These are phyloP conservation scores for Caenorhabditis sp. DNA, from an alignment of 2,888 invertebrate genomes.

Conservation along the genomic window DNA sequence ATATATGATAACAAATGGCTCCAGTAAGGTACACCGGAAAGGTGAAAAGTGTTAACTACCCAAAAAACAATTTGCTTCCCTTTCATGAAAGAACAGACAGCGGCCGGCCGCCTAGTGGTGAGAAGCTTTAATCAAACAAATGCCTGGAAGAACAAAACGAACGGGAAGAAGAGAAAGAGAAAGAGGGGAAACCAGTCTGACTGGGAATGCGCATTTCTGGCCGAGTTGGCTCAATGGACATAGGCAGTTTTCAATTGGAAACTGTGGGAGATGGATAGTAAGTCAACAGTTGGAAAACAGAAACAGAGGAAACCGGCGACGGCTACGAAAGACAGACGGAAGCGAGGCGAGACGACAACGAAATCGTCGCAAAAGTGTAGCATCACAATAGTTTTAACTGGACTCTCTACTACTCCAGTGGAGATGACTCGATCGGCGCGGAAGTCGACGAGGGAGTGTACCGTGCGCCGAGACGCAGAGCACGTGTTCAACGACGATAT, in stretches of 20 bases:
- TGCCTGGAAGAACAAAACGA: background rate
- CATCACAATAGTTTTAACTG: slow-evolving; percentile 57
- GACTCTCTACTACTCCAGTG: slow-evolving; percentile 31
- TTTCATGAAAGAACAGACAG: slow-evolving; percentile 14
- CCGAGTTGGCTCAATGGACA: slow-evolving; percentile 13
- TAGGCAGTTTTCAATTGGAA: background rate
- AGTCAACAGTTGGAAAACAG: slow-evolving; percentile 15
- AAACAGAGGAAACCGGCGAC: background rate
- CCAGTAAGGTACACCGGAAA: background rate
- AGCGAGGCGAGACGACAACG: slow-evolving; percentile 10
- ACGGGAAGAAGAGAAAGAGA: too few species aligned
- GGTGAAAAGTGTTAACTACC: too few species aligned
- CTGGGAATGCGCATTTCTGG: background rate
- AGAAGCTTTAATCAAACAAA: slow-evolving; percentile 49
- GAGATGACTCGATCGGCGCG: slow-evolving; percentile 18
- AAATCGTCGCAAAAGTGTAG: slow-evolving; percentile 21
- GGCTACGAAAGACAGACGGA: background rate
- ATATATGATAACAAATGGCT: slow-evolving; percentile 3
- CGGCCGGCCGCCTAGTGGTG: slow-evolving; percentile 17
- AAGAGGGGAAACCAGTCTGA: slow-evolving; percentile 20
- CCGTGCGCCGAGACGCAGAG: slow-evolving; percentile 23
- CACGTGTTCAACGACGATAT: slow-evolving; percentile 33
- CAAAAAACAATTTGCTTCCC: too few species aligned
- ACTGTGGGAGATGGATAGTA: slow-evolving; percentile 5
- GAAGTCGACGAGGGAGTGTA: background rate